phyloP scores from a whole-genome alignment of 1,140 invertebrate species.

The Aphaenogaster floridana region DNA sequence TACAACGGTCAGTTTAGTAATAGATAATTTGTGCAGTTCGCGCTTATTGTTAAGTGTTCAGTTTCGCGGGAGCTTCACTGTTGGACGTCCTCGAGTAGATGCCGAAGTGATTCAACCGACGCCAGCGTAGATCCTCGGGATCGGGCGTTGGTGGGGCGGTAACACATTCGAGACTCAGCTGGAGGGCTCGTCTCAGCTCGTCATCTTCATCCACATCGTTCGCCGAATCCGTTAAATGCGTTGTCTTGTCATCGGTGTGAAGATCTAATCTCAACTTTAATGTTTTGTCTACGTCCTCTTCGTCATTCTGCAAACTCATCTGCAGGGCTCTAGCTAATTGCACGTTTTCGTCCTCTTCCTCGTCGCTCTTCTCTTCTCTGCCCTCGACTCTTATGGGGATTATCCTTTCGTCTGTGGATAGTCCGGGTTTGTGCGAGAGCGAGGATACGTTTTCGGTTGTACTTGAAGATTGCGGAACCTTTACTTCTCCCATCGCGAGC shows the following conservation, averaged over 20 bases:
- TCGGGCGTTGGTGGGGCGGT: slow-evolving; percentile 84
- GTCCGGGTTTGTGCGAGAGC: slow-evolving; percentile 37
- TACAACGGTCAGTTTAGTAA: slow-evolving; percentile 34
- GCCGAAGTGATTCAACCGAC: slow-evolving; percentile 75
- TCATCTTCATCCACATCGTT: slow-evolving; percentile 85
- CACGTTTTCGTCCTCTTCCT: slow-evolving; percentile 86
- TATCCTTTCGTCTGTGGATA: slow-evolving; percentile 74
- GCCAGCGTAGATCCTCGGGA: slow-evolving; percentile 83
- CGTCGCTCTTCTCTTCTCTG: slow-evolving; percentile 84
- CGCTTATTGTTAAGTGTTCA: slow-evolving; percentile 83
- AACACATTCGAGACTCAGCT: slow-evolving; percentile 88
- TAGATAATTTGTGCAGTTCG: slow-evolving; percentile 55
- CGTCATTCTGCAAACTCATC: slow-evolving; percentile 85
- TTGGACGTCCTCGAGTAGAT: slow-evolving; percentile 76
- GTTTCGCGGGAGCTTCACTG: slow-evolving; percentile 80
- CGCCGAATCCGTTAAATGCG: slow-evolving; percentile 15
- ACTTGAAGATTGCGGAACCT: slow-evolving; percentile 66
- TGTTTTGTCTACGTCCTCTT: slow-evolving; percentile 76
- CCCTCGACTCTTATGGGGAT: slow-evolving; percentile 80
- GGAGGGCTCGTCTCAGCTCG: slow-evolving; percentile 86
- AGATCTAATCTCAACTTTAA: slow-evolving; percentile 79
- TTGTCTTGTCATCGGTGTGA: slow-evolving; percentile 56
- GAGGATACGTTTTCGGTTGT: neutral
- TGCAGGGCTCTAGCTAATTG: slow-evolving; percentile 86
- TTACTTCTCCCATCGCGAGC: slow-evolving; percentile 68